A percentile compares a stretch with the other conserved stretches of the same genome.
phyloP scores from a whole-genome alignment of 2,113 vertebrate species.

The Paradisaea rubra region DNA sequence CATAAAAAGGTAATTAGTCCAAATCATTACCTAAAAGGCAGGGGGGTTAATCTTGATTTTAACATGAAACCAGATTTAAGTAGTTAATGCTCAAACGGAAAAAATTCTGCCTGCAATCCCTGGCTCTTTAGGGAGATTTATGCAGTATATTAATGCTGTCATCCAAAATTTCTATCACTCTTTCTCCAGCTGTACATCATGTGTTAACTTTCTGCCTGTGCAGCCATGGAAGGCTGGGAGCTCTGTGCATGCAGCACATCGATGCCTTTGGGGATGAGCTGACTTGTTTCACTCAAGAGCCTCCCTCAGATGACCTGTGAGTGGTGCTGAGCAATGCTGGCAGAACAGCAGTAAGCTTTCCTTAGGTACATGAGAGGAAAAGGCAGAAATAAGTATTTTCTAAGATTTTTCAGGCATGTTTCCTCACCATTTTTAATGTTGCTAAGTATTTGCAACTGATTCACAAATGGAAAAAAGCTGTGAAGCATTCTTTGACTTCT shows the following conservation, averaged over 20 bases:
- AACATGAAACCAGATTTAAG: neutral
- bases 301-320: conserved; percentile 33
- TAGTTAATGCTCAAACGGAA: neutral
- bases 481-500: neutral
- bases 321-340: neutral
- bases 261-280: conserved; percentile 23
- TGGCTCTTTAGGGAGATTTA: neutral
- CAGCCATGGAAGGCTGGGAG: neutral
- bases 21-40: neutral
- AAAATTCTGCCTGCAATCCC: neutral
- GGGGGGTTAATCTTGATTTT: neutral
- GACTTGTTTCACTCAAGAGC: neutral
- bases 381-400: neutral
- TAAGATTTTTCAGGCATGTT: neutral
- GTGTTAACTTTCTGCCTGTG: conserved; percentile 9
- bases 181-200: neutral
- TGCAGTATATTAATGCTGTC: neutral
- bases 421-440: neutral
- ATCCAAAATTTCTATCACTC: neutral
- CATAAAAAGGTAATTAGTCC: neutral
- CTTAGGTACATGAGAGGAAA: neutral
- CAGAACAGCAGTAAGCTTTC: neutral
- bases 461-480: neutral
- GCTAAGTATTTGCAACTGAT: neutral
- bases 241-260: neutral